Evolutionary conservation across 2,797 vertebrate genomes (phyloP), one percentile per base, ranked within the genome.

Genomic region (Steatocranus sp.): DNA sequence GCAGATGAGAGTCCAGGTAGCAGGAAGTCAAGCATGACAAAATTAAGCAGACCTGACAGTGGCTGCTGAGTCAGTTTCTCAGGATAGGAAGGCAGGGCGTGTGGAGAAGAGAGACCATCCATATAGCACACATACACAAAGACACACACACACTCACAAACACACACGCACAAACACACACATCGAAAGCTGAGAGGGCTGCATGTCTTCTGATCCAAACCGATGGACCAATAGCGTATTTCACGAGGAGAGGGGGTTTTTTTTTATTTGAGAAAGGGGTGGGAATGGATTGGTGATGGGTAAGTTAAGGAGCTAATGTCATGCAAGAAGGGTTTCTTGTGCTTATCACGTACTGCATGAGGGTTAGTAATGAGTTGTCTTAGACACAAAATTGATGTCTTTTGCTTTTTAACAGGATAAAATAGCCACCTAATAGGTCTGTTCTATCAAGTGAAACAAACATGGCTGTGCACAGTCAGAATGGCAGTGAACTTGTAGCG

Each of bases 11-110:
- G 93, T 92, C 79, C 85, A 88, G 90, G 94, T 92, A 93, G 93
- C 95, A 93, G 91, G 89, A 93, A 96, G 94, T 95, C 95, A 95
- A 96, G 91, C 94, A 91, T 94, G 92, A 95, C 91, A 78, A 91
- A 95, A 95, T 95, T 94, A 95, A 96, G 93, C 91, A 82, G 92
- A 96, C 90, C 89, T 93, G 94, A 96, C 95, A 95, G 89, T 86
- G 90, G 87, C 88, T 95, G 96, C 95, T 96, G 96, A 96, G 88
- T 96, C 96, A 96, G 95, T 85, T 91, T 90, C 86, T 92, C 30
- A 50, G 84, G 78, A 81, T 86, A 73, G 78, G 63, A 78, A 88
- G 79, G 83, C 41, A 75, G 83, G 78, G 68, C 41, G 86, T 83
- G 88, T 76, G 74, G 86, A 85, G 61, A 50, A 74, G 75, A 73